These are phyloP conservation scores for Drosophila macrospina DNA, from an alignment of 2,888 invertebrate genomes.

Conservation along the genomic window DNA sequence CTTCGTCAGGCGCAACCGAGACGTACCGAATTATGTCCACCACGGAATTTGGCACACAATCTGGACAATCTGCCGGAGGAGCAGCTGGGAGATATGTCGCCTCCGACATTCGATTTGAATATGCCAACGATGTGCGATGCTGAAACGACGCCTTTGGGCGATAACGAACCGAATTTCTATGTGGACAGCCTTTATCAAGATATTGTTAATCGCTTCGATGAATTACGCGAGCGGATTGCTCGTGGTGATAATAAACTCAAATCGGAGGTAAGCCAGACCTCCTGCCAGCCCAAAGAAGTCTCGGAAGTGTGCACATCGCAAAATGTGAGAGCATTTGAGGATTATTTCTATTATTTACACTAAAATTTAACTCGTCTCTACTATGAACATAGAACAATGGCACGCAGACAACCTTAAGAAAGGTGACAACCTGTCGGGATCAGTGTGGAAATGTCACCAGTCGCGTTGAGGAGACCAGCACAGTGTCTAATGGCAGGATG, in stretches of 20 bases:
- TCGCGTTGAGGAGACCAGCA: constrained; percentile 47
- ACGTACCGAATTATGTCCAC: constrained; percentile 6
- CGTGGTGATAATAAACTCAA: constrained; percentile 9
- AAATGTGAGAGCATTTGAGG: constrained; percentile 6
- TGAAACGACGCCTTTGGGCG: not conserved
- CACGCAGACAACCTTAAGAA: constrained; percentile 25
- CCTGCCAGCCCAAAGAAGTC: not conserved
- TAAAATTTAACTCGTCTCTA: not conserved
- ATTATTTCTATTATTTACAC: too few relatives aligned
- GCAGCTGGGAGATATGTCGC: constrained; percentile 42
- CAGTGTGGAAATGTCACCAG: constrained; percentile 49
- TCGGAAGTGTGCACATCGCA: not conserved
- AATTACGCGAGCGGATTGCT: constrained; percentile 17
- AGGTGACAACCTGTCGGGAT: constrained; percentile 47
- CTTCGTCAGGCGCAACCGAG: constrained; percentile 23
- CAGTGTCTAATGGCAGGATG: constrained; percentile 27
- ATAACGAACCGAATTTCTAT: constrained; percentile 14
- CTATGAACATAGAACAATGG: constrained; percentile 17
- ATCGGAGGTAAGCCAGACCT: not conserved
- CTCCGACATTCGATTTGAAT: constrained; percentile 30
- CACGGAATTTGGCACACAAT: constrained; percentile 28
- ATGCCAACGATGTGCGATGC: not conserved
- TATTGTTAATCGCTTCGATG: constrained; percentile 41
- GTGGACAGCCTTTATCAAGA: constrained; percentile 37
- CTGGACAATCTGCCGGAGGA: constrained; percentile 48